These are phyloP conservation scores for Acleris laterana DNA, from an alignment of 2,888 invertebrate species.

Conservation along the genomic window DNA sequence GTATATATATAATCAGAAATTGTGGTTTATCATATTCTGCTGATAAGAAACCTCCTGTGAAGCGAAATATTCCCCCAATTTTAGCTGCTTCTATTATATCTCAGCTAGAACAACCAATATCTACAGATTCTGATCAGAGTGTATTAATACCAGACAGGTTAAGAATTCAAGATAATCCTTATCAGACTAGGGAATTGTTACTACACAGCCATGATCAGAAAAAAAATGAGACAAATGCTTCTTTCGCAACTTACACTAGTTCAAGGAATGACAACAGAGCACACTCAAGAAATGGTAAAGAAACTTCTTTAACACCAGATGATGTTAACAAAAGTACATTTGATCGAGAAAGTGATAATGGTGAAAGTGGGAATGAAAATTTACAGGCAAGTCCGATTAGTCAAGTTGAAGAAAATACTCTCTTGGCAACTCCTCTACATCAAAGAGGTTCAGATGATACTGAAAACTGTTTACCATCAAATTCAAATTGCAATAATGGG, in stretches of 20 bases:
- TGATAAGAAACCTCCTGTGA: slow-evolving; percentile 74
- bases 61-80: slow-evolving; percentile 55
- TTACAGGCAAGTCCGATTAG: slow-evolving; percentile 34
- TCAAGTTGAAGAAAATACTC: slow-evolving; percentile 31
- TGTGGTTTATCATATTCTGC: slow-evolving; percentile 69
- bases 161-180: slow-evolving; percentile 55
- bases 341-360: slow-evolving; percentile 70
- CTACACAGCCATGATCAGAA: background rate
- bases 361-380: slow-evolving; percentile 64
- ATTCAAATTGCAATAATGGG: slow-evolving; percentile 63
- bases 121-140: too few species aligned
- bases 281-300: background rate
- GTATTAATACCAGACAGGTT: too few species aligned
- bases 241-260: background rate
- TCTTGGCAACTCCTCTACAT: slow-evolving; percentile 52
- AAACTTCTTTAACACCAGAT: slow-evolving; percentile 5
- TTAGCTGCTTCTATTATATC: background rate
- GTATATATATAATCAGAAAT: slow-evolving; percentile 64
- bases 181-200: background rate
- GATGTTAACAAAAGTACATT: slow-evolving; percentile 43
- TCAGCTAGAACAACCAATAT: too few species aligned
- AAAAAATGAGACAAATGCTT: background rate
- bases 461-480: slow-evolving; percentile 46
- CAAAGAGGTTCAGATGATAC: slow-evolving; percentile 46
- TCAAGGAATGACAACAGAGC: background rate